Conservation (phyloP, 1,140 invertebrate species). For the Myzus persicae region DNA sequence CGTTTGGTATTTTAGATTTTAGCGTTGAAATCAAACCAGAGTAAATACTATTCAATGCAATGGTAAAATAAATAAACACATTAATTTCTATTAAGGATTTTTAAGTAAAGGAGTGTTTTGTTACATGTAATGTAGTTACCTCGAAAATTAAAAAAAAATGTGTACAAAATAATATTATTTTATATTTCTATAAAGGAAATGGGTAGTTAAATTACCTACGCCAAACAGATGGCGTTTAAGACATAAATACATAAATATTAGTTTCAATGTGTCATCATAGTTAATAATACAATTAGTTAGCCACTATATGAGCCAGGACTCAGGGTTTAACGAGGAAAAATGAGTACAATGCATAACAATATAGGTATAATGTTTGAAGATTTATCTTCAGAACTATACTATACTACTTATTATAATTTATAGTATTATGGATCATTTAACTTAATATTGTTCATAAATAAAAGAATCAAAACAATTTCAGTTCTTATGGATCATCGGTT, state of each 20-base stretch:
- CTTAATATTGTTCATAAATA: slow-evolving; percentile 7
- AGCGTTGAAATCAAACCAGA: not conserved
- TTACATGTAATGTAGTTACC: not conserved
- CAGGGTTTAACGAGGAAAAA: not conserved
- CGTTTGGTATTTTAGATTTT: not conserved
- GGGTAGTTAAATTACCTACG: not conserved
- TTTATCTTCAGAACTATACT: not conserved
- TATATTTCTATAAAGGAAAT: not conserved
- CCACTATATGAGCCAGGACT: not conserved
- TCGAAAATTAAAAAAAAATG: not conserved
- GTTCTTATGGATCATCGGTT: not conserved
- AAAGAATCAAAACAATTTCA: not conserved
- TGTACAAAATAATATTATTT: not conserved
- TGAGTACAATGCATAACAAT: not conserved
- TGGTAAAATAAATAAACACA: too few relatives aligned
- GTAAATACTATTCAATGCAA: too few relatives aligned
- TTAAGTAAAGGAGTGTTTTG: not conserved
- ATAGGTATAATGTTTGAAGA: not conserved
- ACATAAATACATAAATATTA: not conserved
- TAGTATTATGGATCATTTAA: not conserved
- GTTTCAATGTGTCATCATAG: not conserved
- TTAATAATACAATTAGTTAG: not conserved
- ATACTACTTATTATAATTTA: not conserved
- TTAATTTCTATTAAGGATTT: not conserved
- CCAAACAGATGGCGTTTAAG: not conserved